Conservation (phyloP, 2,113 vertebrate genomes). For the Sigmodon hispidus region DNA sequence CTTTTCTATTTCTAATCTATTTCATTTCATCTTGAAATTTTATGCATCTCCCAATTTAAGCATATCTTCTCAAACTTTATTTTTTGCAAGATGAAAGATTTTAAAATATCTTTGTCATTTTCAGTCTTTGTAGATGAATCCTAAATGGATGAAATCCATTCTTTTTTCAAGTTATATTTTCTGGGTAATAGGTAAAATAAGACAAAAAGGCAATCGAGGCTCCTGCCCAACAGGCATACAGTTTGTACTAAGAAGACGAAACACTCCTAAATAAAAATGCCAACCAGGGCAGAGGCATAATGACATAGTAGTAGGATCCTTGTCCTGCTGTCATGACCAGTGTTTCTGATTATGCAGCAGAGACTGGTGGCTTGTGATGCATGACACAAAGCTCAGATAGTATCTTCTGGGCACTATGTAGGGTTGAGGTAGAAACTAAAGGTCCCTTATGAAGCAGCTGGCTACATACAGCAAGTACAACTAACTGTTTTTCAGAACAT, state of each 20-base stretch:
- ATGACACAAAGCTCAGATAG: not conserved
- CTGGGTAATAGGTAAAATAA: slow-evolving; percentile 33
- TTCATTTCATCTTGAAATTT: not conserved
- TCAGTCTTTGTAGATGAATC: not conserved
- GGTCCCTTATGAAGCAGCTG: not conserved
- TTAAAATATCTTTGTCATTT: slow-evolving; percentile 9
- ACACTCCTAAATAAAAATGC: slow-evolving; percentile 58
- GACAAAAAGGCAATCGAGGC: slow-evolving; percentile 39
- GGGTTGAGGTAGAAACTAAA: slow-evolving; percentile 15
- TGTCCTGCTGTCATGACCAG: slow-evolving; percentile 56
- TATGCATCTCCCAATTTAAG: not conserved
- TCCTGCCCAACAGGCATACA: slow-evolving; percentile 21
- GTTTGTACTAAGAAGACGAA: slow-evolving; percentile 53
- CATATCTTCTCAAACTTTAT: not conserved
- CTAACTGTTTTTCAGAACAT: not conserved
- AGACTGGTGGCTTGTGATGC: not conserved
- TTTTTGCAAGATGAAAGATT: slow-evolving; percentile 33
- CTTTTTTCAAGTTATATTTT: slow-evolving; percentile 35
- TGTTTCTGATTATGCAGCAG: slow-evolving; percentile 62
- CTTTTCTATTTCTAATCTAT: not conserved
- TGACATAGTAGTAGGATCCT: slow-evolving; percentile 43
- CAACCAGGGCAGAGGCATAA: slow-evolving; percentile 68
- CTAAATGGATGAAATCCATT: slow-evolving; percentile 50
- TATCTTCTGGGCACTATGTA: not conserved
- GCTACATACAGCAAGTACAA: not conserved